Base-by-base conservation (phyloP, 2,797 vertebrate species). In the Acipenser ruthenus region DNA sequence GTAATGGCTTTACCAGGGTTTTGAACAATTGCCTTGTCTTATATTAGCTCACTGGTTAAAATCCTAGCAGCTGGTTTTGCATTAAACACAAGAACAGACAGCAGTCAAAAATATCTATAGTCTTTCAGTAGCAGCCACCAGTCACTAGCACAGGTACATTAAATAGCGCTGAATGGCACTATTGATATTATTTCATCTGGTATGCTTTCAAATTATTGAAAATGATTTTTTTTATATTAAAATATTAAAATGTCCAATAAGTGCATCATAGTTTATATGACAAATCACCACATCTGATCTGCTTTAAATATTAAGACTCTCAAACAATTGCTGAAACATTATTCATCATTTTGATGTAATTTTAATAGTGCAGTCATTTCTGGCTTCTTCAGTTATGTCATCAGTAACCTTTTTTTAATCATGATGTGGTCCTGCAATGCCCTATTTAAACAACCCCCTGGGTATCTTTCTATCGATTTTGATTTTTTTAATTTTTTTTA, bases 11-110 rank as follows among this genome's bases (percentile, higher is more conserved):
- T 84, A 84, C 67, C 85, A 88, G 83, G 13, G 4, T 53, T 18
- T 69, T 74, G 72, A 82, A 72, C 77, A 71, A 58, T 68, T 69
- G 73, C 63, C 49, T 76, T 63, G 64, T 73, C 71, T 75, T 69
- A 80, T 84, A 80, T 83, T 83, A 82, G 84, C 85, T 87, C 80
- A 80, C 70, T 62, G 68, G 73, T 78, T 81, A 78, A 80, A 82
- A 77, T 80, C 83, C 73, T 79, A 77, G 60, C 80, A 79, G 78
- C 80, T 80, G 75, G 65, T 67, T 73, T 51, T 72, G 67, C 62
- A 50, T 69, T 73, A 55, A 77, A 78, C 70, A 67, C 66, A 70
- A 76, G 73, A 66, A 73, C 69, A 75, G 68, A 77, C 73, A 75
- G 65, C 67, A 72, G 67, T 71, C 72, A n/a, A 77, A 82, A 77